Evolutionary conservation across 2,113 vertebrate species (phyloP).

Genomic region (Atherinomorus stipes): DNA sequence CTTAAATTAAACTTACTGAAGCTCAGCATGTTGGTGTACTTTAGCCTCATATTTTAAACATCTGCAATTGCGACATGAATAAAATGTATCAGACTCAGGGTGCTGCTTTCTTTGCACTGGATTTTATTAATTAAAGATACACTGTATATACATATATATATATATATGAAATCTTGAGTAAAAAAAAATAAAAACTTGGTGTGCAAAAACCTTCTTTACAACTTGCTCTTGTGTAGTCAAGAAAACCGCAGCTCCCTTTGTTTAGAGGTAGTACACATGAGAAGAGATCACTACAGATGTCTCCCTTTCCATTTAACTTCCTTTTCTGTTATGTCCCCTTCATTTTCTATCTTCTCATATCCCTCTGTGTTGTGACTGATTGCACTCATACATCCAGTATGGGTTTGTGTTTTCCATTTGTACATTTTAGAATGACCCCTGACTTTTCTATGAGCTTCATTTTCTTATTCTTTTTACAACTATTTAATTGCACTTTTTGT

Average conservation of each 20-base stretch:
- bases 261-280: slow-evolving; percentile 15
- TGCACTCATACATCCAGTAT: slow-evolving; percentile 8
- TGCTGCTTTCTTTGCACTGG: neutral
- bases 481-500: neutral
- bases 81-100: neutral
- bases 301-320: slow-evolving; percentile 4
- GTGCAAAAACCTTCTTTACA: neutral
- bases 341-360: slow-evolving; percentile 18
- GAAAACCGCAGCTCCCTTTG: slow-evolving; percentile 17
- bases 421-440: neutral
- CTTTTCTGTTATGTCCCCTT: slow-evolving; percentile 3
- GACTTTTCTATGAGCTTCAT: neutral
- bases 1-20: too few relatives aligned
- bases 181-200: neutral
- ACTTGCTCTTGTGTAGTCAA: neutral
- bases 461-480: neutral
- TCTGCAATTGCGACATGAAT: neutral
- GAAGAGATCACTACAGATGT: slow-evolving; percentile 4
- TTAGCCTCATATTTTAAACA: neutral
- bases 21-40: too few relatives aligned
- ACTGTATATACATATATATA: too few relatives aligned
- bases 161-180: neutral
- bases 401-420: neutral
- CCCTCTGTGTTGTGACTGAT: slow-evolving; percentile 55
- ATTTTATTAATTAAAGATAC: too few relatives aligned